These are phyloP conservation scores for Pseudobourletiella spinata DNA, from an alignment of 1,140 invertebrate species.

Conservation along the genomic window DNA sequence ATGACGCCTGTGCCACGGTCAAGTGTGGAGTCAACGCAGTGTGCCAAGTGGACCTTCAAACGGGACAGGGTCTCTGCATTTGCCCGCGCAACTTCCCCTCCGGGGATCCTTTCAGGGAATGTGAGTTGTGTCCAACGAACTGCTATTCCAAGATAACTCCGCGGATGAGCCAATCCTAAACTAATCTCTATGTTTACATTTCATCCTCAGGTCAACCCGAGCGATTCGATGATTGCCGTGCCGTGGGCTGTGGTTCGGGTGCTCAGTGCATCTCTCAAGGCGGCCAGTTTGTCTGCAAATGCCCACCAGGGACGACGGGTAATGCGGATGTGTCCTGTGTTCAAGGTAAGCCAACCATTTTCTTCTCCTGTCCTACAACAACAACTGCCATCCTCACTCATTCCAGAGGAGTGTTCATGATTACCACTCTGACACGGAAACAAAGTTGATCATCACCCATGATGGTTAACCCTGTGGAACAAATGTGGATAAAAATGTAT, in stretches of 20 bases:
- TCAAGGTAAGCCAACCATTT: slow-evolving; percentile 56
- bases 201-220: slow-evolving; percentile 24
- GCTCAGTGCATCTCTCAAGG: slow-evolving; percentile 70
- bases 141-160: too few species aligned
- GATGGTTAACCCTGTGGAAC: too few species aligned
- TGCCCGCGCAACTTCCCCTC: slow-evolving; percentile 69
- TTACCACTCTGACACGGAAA: too few species aligned
- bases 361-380: too few species aligned
- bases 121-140: too few species aligned
- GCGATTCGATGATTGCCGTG: slow-evolving; percentile 58
- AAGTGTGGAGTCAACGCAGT: slow-evolving; percentile 71
- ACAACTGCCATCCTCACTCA: too few species aligned
- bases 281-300: slow-evolving; percentile 70
- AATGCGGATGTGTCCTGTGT: slow-evolving; percentile 62
- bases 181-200: too few species aligned
- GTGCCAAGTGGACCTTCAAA: slow-evolving; percentile 56
- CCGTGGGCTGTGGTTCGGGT: slow-evolving; percentile 67
- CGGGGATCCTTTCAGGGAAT: slow-evolving; percentile 74
- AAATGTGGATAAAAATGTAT: too few species aligned
- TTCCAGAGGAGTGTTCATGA: too few species aligned
- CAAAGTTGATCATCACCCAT: too few species aligned
- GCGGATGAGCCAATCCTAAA: too few species aligned
- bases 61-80: slow-evolving; percentile 59
- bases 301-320: slow-evolving; percentile 62
- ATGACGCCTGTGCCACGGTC: slow-evolving; percentile 57